Base-by-base conservation (phyloP, 2,888 invertebrate genomes). In the Drosophila silvestris region DNA sequence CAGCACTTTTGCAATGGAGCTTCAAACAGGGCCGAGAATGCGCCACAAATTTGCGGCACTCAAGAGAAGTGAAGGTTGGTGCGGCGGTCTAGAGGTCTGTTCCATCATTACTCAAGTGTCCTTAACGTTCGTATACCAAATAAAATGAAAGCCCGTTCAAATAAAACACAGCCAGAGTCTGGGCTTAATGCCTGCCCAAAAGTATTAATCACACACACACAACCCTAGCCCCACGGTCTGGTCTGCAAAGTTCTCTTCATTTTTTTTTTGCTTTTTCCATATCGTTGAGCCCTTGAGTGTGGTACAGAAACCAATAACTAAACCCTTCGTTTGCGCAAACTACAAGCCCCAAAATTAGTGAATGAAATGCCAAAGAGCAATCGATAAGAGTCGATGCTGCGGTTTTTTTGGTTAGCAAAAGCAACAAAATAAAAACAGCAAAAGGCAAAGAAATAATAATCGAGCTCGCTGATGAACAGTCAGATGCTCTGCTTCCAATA, bases 101-200 rank as follows among this genome's bases (percentile, higher is more conserved):
- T 74, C 89, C 89, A 86, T 86, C 86, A 86, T 86, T 86, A 90
- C 84, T 86, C 86, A 86, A 86, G 86, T 84, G 91, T 90, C 91
- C 86, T 86, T 87, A 86, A 79, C 85, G 83, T 79, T 73, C 65
- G 67, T 60, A 82, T 60, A 80, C n/a, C n/a, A 85, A 88, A 85
- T 82, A 77, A 90, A 90, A 84, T 82, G 79, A 56, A 79, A 70
- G 69, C 60, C 73, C 69, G 64, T 78, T 84, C 89, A 90, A 89
- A 90, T 84, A 86, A 86, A 89, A 86, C 70, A 80, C 76, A 81
- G 72, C 56, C 73, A 63, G 63, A 68, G 73, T 76, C 76, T 74
- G 74, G 71, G 74, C 72, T 86, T 90, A 87, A 87, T 82, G 85
- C 81, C 73, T 82, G 82, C 88, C 89, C 89, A 76, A 85, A 91